Base-by-base conservation (phyloP, 2,113 vertebrate species). In the Engraulis encrasicolus region DNA sequence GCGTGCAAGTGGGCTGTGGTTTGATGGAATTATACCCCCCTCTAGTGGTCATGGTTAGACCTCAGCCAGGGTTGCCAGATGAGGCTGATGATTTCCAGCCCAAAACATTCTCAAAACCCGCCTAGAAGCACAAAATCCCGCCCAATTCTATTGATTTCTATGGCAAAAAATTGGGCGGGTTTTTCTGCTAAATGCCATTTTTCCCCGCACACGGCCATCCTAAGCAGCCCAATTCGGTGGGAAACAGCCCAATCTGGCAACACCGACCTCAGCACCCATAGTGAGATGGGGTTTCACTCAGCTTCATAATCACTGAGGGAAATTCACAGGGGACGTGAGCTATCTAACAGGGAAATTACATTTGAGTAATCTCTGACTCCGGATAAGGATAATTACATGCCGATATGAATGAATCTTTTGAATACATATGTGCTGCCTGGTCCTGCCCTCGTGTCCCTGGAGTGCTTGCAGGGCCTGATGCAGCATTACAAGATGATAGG, bases 21-120 rank as follows among this genome's bases (percentile, higher is more conserved):
- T 23, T 49, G 66, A 61, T 83, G 50, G 38, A 48, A 78, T 78
- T 78, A 37, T 54, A 61, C 66, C 81, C 61, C 85, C 79, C 85
- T 86, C 85, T 80, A 58, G 82, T 86, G 85, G 78, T 81, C 66
- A 2, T 14, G 0, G 23, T 50, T 48, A 12, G 31, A 49, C n/a
- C n/a, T n/a, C n/a, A n/a, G n/a, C n/a, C n/a, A n/a, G n/a, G n/a
- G n/a, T n/a, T n/a, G n/a, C n/a, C n/a, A n/a, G n/a, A n/a, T n/a
- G n/a, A n/a, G n/a, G n/a, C n/a, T n/a, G n/a, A n/a, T n/a, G n/a
- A n/a, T n/a, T n/a, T n/a, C n/a, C n/a, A n/a, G n/a, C n/a, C n/a
- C n/a, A n/a, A n/a, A n/a, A n/a, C n/a, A n/a, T n/a, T n/a, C n/a
- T n/a, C n/a, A n/a, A n/a, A n/a, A n/a, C n/a, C n/a, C n/a, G n/a